phyloP scores from a whole-genome alignment of 2,113 vertebrate species.

The Otocyon megalotis region DNA sequence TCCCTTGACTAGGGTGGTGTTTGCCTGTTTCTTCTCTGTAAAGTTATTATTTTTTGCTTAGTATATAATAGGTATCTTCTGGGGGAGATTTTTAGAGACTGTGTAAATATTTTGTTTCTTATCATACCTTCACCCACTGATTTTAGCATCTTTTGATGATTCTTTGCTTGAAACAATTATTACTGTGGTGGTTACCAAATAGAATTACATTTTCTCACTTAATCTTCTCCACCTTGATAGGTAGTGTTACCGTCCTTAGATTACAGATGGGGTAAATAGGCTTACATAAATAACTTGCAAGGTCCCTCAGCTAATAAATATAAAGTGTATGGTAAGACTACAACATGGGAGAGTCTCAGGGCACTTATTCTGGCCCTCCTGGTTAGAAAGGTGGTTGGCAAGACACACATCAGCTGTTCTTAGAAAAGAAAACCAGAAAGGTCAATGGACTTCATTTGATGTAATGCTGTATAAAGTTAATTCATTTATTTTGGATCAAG shows the following conservation, averaged over 20 bases:
- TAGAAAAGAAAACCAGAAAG: background rate
- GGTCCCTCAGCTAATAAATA: background rate
- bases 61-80: background rate
- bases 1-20: no score
- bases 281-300: background rate
- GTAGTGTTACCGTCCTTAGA: background rate
- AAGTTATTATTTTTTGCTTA: background rate
- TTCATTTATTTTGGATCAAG: background rate
- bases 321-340: accelerated
- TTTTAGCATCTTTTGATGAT: background rate
- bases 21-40: background rate
- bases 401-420: background rate
- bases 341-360: background rate
- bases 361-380: background rate
- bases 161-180: background rate
- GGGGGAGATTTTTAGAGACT: background rate
- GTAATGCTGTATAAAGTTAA: background rate
- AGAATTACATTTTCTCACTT: background rate
- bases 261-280: background rate
- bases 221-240: background rate
- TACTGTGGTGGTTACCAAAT: background rate
- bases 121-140: background rate
- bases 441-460: background rate
- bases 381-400: background rate
- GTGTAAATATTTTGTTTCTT: background rate